Conservation (phyloP, 2,113 vertebrate genomes). For the Ptyas mucosa region DNA sequence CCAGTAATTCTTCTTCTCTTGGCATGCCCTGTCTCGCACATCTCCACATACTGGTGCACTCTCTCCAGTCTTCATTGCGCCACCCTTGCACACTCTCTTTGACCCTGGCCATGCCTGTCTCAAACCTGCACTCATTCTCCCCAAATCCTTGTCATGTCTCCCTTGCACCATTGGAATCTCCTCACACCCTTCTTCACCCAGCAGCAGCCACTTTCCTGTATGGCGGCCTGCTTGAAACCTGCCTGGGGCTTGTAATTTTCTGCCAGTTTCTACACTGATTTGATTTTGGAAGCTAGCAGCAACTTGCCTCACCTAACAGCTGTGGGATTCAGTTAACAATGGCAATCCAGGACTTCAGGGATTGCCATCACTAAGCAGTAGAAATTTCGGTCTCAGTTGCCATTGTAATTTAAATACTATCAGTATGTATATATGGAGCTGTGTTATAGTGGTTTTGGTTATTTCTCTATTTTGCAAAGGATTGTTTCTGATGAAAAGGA, state of each 20-base stretch:
- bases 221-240: neutral
- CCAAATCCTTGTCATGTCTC: neutral
- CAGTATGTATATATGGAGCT: neutral
- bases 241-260: neutral
- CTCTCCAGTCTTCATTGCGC: too few relatives aligned
- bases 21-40: neutral
- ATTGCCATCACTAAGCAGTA: neutral
- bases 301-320: neutral
- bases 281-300: neutral
- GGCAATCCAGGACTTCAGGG: neutral
- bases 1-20: neutral
- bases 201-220: neutral
- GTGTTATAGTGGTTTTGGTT: neutral
- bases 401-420: neutral
- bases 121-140: neutral
- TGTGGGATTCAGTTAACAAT: neutral
- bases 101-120: neutral
- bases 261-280: neutral
- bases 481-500: neutral
- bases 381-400: neutral
- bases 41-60: neutral
- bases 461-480: neutral
- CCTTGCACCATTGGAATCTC: neutral
- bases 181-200: neutral
- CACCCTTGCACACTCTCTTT: neutral